Conservation (phyloP, 1,140 invertebrate genomes). For the Zaprionus kolodkinae region DNA sequence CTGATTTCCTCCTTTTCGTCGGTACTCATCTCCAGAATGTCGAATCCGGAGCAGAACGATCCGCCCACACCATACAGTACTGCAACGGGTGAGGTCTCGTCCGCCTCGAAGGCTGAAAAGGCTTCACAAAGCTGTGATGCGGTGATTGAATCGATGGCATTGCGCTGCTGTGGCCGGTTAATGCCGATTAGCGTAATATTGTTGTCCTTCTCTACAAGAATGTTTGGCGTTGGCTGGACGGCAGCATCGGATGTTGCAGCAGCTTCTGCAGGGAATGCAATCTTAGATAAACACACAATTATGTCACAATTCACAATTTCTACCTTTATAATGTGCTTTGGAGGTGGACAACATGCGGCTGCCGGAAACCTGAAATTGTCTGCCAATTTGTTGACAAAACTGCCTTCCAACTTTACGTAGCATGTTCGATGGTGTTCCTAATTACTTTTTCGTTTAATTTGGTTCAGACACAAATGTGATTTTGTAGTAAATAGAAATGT, state of each 20-base stretch:
- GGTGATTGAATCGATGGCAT: constrained; percentile 90
- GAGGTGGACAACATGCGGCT: constrained; percentile 47
- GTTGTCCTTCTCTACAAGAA: constrained; percentile 85
- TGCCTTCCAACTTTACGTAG: constrained; percentile 48
- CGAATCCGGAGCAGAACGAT: constrained; percentile 95
- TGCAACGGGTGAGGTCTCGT: constrained; percentile 88
- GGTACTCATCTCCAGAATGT: constrained; percentile 88
- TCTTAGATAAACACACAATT: constrained; percentile 37
- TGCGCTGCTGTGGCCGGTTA: constrained; percentile 92
- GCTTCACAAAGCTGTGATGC: constrained; percentile 88
- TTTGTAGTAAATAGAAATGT: neutral
- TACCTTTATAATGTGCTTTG: constrained; percentile 55
- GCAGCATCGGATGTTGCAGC: constrained; percentile 22
- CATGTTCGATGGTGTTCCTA: constrained; percentile 31
- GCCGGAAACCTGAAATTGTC: constrained; percentile 31
- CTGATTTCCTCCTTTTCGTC: constrained; percentile 71
- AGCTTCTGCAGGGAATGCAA: constrained; percentile 37
- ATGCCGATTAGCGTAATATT: constrained; percentile 91
- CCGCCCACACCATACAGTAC: constrained; percentile 95
- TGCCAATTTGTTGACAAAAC: constrained; percentile 39
- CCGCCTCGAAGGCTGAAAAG: constrained; percentile 91
- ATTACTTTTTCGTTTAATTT: constrained; percentile 30
- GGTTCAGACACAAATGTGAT: neutral
- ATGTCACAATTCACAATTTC: constrained; percentile 43
- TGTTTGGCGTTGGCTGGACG: constrained; percentile 27